Evolutionary conservation across 2,113 vertebrate genomes (phyloP).

Genomic region (Danionella cerebrum): DNA sequence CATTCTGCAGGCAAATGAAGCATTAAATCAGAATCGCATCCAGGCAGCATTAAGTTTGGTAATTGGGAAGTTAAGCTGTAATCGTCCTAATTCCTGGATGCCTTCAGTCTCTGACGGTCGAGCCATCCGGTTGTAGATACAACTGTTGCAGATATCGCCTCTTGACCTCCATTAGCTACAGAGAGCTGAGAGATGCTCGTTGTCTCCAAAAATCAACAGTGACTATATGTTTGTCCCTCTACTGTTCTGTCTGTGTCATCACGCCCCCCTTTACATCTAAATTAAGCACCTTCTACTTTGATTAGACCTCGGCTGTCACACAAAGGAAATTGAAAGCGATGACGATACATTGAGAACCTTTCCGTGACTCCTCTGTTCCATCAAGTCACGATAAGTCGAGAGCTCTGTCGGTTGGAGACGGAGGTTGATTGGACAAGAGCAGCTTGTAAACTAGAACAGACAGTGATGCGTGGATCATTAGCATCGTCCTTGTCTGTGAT

Average conservation of each 20-base stretch:
- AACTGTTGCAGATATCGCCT: no score
- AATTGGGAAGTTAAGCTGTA: conserved; percentile 53
- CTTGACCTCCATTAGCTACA: conserved; percentile 8
- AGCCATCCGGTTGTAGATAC: no score
- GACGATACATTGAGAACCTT: conserved; percentile 19
- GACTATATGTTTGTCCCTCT: no score
- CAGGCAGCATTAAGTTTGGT: conserved; percentile 54
- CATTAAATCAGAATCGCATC: conserved; percentile 63
- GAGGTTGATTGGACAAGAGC: background rate
- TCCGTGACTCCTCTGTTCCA: background rate
- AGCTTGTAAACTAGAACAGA: background rate
- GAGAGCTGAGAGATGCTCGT: background rate
- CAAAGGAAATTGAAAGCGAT: conserved; percentile 10
- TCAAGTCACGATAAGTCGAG: background rate
- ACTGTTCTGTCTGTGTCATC: conserved; percentile 23
- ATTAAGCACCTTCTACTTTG: conserved; percentile 18
- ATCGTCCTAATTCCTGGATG: conserved; percentile 58
- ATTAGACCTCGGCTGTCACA: conserved; percentile 13
- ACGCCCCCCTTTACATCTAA: conserved; percentile 25
- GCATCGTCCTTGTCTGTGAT: background rate
- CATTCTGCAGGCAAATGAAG: conserved; percentile 57
- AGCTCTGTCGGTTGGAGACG: background rate
- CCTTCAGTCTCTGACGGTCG: conserved; percentile 5
- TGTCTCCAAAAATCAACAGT: background rate
- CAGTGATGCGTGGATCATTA: background rate